Evolutionary conservation across 2,888 invertebrate genomes (phyloP).

Genomic region (Trachelus iudaicus): DNA sequence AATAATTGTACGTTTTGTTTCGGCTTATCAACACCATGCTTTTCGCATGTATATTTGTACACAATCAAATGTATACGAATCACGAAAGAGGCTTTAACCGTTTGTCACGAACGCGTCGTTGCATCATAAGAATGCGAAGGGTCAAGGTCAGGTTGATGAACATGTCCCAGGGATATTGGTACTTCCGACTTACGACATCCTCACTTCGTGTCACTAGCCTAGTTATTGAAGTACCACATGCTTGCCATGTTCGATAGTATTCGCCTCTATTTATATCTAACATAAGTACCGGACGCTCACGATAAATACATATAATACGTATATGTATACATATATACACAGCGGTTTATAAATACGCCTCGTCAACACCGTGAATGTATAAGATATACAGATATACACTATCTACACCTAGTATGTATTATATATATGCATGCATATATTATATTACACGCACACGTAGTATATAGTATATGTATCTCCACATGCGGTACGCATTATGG

Average conservation of each 20-base stretch:
- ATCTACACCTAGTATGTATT: neutral
- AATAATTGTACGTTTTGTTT: neutral
- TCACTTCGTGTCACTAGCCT: slow-evolving; percentile 1
- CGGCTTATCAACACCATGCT: neutral
- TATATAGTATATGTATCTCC: neutral
- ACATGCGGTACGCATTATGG: neutral
- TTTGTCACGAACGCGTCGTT: neutral
- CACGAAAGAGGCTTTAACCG: neutral
- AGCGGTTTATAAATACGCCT: neutral
- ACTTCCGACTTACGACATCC: neutral
- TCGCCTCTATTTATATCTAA: slow-evolving; percentile 2
- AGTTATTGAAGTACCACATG: neutral
- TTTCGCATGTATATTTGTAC: neutral
- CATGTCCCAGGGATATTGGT: neutral
- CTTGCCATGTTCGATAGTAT: neutral
- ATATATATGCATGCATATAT: neutral
- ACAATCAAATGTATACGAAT: neutral
- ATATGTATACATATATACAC: neutral
- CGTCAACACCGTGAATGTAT: neutral
- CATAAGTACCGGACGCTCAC: neutral
- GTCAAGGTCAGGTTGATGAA: neutral
- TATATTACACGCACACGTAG: neutral
- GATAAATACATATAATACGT: neutral
- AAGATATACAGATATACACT: neutral
- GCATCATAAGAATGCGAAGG: neutral